Conservation (phyloP, 2,888 invertebrate species). For the Caenorhabditis angaria region DNA sequence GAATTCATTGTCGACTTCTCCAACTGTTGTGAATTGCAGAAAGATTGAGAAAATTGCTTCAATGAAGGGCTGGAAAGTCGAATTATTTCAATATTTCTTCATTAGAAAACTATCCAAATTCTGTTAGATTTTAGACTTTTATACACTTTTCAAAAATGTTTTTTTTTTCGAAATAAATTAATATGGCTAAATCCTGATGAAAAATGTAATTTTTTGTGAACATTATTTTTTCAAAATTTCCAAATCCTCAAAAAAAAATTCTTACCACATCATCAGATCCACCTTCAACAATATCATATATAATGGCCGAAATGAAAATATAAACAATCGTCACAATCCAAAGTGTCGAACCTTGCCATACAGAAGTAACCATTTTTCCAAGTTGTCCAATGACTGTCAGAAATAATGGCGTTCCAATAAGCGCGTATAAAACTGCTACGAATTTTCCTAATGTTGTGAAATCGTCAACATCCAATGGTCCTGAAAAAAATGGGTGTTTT, state of each 20-base stretch:
- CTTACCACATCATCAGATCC: slow-evolving; percentile 64
- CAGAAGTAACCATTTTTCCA: slow-evolving; percentile 42
- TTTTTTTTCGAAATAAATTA: no score
- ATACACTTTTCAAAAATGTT: no score
- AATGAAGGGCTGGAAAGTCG: slow-evolving; percentile 65
- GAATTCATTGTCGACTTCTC: slow-evolving; percentile 56
- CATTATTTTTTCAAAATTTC: neutral
- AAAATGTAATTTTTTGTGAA: neutral
- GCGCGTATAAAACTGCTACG: slow-evolving; percentile 61
- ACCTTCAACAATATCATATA: slow-evolving; percentile 66
- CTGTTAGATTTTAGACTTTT: no score
- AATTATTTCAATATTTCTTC: neutral
- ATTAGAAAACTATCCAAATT: neutral
- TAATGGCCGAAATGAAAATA: slow-evolving; percentile 58
- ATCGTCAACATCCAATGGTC: slow-evolving; percentile 62
- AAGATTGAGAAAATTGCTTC: slow-evolving; percentile 66
- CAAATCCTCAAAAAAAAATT: neutral
- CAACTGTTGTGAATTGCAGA: slow-evolving; percentile 63
- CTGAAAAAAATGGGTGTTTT: slow-evolving; percentile 44
- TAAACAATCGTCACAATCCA: slow-evolving; percentile 51
- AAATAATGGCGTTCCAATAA: slow-evolving; percentile 54
- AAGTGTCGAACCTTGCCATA: slow-evolving; percentile 51
- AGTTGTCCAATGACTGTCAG: slow-evolving; percentile 43
- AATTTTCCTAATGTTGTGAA: slow-evolving; percentile 59
- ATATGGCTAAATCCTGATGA: no score